Percentiles rank a stretch among this genome's conserved stretches.
Evolutionary conservation across 2,797 vertebrate species (phyloP).

Genomic region (Spea hammondii): DNA sequence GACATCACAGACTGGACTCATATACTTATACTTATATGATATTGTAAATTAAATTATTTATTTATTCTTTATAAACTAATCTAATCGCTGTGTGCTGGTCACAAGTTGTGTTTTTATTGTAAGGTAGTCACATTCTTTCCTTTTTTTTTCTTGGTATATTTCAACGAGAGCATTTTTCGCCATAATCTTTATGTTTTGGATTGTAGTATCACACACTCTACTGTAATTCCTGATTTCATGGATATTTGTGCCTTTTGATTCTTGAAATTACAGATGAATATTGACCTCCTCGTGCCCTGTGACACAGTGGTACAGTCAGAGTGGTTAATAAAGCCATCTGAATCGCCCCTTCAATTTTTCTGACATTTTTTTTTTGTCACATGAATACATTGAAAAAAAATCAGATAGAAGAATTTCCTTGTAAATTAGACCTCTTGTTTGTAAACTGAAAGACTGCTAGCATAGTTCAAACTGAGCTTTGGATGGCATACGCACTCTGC

Average conservation of each 20-base stretch:
- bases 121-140: neutral
- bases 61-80: no score
- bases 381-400: constrained; percentile 70
- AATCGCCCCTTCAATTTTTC: constrained; percentile 48
- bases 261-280: constrained; percentile 60
- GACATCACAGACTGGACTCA: no score
- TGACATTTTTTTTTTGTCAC: constrained; percentile 55
- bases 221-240: constrained; percentile 32
- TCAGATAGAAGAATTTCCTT: constrained; percentile 72
- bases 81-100: no score
- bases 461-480: constrained; percentile 78
- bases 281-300: constrained; percentile 56
- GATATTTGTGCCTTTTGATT: constrained; percentile 38
- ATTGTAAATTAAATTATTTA: no score
- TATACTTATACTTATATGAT: no score
- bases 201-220: constrained; percentile 15
- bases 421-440: constrained; percentile 88
- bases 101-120: no score
- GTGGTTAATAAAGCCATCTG: constrained; percentile 68
- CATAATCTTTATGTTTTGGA: constrained; percentile 23
- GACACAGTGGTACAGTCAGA: constrained; percentile 54
- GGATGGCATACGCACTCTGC: constrained; percentile 66
- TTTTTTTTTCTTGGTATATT: constrained; percentile 4
- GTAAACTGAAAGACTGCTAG: constrained; percentile 87
- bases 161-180: constrained; percentile 1